Evolutionary conservation across 2,888 invertebrate species (phyloP), one percentile per base, ranked within the genome.

Genomic region (Phyto melanocephala): DNA sequence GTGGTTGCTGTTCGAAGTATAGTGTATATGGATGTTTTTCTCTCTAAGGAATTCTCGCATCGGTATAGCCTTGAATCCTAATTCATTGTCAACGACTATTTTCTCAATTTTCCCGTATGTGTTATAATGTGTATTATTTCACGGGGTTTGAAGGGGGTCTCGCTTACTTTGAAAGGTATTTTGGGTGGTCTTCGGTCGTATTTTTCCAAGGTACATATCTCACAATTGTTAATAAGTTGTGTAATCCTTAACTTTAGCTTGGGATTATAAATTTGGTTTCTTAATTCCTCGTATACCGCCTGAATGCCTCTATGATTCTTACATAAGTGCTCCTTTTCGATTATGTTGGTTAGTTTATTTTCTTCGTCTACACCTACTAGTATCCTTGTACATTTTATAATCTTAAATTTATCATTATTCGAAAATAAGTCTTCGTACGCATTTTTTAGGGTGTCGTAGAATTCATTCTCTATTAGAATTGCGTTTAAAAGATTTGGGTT

Each of bases 151-250:
- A 20, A 60, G 5, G 85, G 81, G 1, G 86, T 86, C 67, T 85
- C 84, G 0, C 84, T 87, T 2, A 87, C 17, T 37, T 87, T 84
- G 10, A 84, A 84, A 40, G 79, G 71, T 11, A 75, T 80, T 60
- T 80, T 84, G 0, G 74, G 68, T 20, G 83, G 85, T 13, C 76
- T 81, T 40, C 82, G 58, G 6, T 77, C 80, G 17, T 84, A 84
- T 76, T 85, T 84, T 50, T 76, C 77, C 3, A 78, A 0, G 2
- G 35, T 75, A 20, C 83, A 84, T 7, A 80, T 52, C 13, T 84
- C 80, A 33, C 85, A 85, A 56, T 84, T 85, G n/a, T 86, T 85
- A 5, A 84, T 81, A 17, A 85, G 83, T 56, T 85, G 63, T 1
- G 80, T 83, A 37, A 85, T 84, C 22, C 72, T 62, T 52, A 50